Evolutionary conservation across 2,888 invertebrate species (phyloP).

Genomic region (Rhyacophila evoluta): DNA sequence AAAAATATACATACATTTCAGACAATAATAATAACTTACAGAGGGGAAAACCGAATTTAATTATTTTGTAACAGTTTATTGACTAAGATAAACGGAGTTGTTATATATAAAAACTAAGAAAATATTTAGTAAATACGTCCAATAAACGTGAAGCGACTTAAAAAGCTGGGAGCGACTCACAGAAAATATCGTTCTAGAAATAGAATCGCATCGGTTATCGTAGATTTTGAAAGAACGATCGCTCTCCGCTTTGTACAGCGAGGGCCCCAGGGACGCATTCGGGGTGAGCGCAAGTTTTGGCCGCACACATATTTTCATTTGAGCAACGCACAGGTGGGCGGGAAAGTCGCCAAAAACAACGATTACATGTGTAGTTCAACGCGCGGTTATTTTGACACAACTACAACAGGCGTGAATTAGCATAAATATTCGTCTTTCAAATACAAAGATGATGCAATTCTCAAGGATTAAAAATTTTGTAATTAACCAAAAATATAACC

Average conservation of each 20-base stretch:
- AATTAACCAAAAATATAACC: too few relatives aligned
- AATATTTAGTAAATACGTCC: not conserved
- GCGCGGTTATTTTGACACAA: not conserved
- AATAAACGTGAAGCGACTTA: not conserved
- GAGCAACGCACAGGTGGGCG: not conserved
- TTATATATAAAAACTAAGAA: not conserved
- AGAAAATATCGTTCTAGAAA: conserved; percentile 5
- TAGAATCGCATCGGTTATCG: conserved; percentile 19
- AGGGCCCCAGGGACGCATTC: not conserved
- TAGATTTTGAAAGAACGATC: not conserved
- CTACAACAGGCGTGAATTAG: not conserved
- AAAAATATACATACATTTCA: too few relatives aligned
- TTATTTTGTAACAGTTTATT: too few relatives aligned
- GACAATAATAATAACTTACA: too few relatives aligned
- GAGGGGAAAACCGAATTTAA: too few relatives aligned
- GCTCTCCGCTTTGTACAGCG: not conserved
- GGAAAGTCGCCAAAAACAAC: not conserved
- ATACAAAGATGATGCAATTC: too few relatives aligned
- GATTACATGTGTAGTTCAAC: not conserved
- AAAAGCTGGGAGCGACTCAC: not conserved
- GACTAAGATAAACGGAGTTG: too few relatives aligned
- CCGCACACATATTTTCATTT: not conserved
- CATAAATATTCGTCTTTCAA: too few relatives aligned
- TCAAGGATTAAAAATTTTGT: too few relatives aligned
- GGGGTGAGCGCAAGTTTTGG: not conserved